Evolutionary conservation across 2,113 vertebrate species (phyloP), one percentile per base, ranked within the genome.

Genomic region (Meriones unguiculatus): DNA sequence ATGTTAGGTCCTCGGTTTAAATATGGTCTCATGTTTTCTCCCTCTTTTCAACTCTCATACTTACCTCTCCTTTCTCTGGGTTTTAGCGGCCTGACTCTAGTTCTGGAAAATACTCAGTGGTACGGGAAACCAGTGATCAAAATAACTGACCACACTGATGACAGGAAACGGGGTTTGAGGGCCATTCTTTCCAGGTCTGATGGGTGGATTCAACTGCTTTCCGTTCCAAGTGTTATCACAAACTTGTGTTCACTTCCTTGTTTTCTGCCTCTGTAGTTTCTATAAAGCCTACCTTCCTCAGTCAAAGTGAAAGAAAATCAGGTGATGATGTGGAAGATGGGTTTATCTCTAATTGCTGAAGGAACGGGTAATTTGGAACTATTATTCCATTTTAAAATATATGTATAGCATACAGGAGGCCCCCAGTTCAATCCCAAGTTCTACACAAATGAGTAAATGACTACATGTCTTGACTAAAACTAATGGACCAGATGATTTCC

Each of bases 331-430:
- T 80, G 32, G 38, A 82, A 78, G 38, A 59, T 35, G n/a, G 15
- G 64, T 32, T 46, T 92, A 24, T 17, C 38, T 65, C 41, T 93
- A 52, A 46, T 3, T 22, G 28, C 73, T 85, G 7, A 87, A 78
- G 35, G 1, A 72, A 20, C 14, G 82, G 50, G 69, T 90, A 24
- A 30, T 46, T n/a, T 90, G 72, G 41, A 73, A 77, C 69, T 69
- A 59, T 75, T 69, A 57, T 50, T n/a, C 89, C 82, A 72, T 80
- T 91, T 95, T 65, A 72, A 92, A 96, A 85, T 89, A 32, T n/a
- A 46, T 46, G 62, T 15, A 15, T 67, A 50, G 13, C 59, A 41
- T 41, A 18, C 52, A 81, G 4, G 78, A 57, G 30, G 32, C 18
- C 17, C 52, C 52, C 30, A 35, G 52, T 81, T 57, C 78, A 84